Evolutionary conservation across 2,888 invertebrate species (phyloP), one percentile per base, ranked within the genome.

Genomic region (Sipunculus nudus): DNA sequence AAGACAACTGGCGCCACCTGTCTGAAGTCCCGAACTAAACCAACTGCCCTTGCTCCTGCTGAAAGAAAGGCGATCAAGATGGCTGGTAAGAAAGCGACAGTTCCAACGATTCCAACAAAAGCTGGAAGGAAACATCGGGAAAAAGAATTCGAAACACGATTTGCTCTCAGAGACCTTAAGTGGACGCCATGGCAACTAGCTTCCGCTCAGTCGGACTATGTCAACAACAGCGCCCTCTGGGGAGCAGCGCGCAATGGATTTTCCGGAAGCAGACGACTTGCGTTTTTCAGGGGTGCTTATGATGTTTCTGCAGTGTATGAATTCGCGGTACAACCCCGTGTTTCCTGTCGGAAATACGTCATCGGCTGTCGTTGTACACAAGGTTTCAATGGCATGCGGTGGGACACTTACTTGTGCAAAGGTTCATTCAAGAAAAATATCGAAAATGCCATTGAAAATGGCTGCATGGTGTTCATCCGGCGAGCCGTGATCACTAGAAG

Each of bases 381-480:
- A 25, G 47, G 47, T 19, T 16, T 21, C 28, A 13, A 23, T 23
- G 47, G 25, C 10, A 13, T 8, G 13, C 28, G 28, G 6, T 58
- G 58, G 58, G 58, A 58, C 25, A 32, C 32, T 5, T 28, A 53
- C 8, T 32, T 58, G 19, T 28, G 50, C 35, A n/a, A 28, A 2
- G 3, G 21, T 4, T 21, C 41, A 4, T 25, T 58, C 1, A 8
- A 16, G 16, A 13, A n/a, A 2, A 19, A 23, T 23, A 29, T 58
- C 32, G 38, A 41, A 16, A 31, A 32, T 13, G 58, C 45, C 13
- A 31, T 58, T 19, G 32, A 23, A 3, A 58, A 58, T n/a, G 52
- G 52, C 19, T 50, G 52, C 38, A 58, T 41, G 10, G 26, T 58
- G 32, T 58, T 43, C 28, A 45, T 58, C 32, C 29, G 58, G 3